Percentiles rank a stretch among this genome's conserved stretches.
Evolutionary conservation across 2,797 vertebrate genomes (phyloP).

Genomic region (Hafferia zeledoni): DNA sequence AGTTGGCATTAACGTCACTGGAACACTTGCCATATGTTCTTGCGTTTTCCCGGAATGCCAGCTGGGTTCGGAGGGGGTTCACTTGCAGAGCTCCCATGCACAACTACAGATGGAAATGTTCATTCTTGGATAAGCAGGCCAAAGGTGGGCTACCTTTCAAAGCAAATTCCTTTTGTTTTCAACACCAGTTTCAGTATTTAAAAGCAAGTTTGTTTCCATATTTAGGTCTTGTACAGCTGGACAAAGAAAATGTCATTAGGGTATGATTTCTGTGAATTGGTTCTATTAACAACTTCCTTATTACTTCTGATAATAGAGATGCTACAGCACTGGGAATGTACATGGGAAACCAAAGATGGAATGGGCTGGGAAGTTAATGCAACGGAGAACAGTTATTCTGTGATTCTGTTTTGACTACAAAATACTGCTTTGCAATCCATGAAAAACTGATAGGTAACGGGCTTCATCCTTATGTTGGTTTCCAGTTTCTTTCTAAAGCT

Average conservation of each 20-base stretch:
- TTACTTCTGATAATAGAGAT: background rate
- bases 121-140: background rate
- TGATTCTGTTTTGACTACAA: background rate
- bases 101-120: background rate
- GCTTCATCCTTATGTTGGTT: background rate
- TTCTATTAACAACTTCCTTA: rapidly evolving
- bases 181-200: background rate
- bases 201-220: background rate
- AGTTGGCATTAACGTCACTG: background rate
- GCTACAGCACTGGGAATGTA: background rate
- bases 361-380: background rate
- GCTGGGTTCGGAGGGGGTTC: background rate
- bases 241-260: background rate
- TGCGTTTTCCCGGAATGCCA: background rate
- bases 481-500: background rate
- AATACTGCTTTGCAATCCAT: background rate
- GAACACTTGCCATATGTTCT: background rate
- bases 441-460: background rate
- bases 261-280: rapidly evolving
- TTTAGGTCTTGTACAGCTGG: background rate
- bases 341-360: background rate
- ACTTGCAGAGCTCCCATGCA: background rate
- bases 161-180: background rate
- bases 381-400: background rate
- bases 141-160: background rate